Percentiles rank a stretch among this genome's conserved stretches.
These are phyloP conservation scores for Thermophis baileyi DNA, from an alignment of 2,113 vertebrate genomes.

Conservation along the genomic window DNA sequence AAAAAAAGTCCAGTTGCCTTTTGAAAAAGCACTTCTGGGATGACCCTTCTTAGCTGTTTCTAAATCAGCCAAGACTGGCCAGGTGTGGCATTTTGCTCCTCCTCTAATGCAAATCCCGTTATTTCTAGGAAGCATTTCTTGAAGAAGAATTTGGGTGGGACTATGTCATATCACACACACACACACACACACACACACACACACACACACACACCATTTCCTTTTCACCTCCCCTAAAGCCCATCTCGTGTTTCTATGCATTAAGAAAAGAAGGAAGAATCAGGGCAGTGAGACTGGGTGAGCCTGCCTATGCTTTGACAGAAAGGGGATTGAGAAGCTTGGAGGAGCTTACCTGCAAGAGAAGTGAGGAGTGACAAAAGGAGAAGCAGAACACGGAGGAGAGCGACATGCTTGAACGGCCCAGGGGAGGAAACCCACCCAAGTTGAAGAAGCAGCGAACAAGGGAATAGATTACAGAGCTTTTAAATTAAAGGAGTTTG, in stretches of 20 bases:
- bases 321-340: background rate
- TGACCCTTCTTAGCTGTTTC: background rate
- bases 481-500: conserved; percentile 35
- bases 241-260: background rate
- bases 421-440: conserved; percentile 24
- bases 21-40: too few species aligned
- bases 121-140: background rate
- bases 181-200: too few species aligned
- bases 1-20: too few species aligned
- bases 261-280: conserved; percentile 7
- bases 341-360: background rate
- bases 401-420: background rate
- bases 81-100: background rate
- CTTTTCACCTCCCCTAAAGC: background rate
- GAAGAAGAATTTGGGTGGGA: background rate
- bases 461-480: conserved; percentile 25
- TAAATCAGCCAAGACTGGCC: background rate
- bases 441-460: conserved; percentile 32
- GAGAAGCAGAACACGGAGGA: background rate
- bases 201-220: too few species aligned
- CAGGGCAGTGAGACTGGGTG: background rate
- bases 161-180: too few species aligned
- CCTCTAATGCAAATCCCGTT: background rate
- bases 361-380: background rate
- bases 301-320: background rate